Evolutionary conservation across 2,797 vertebrate species (phyloP).

Genomic region (Rhabdophis nuchalis): DNA sequence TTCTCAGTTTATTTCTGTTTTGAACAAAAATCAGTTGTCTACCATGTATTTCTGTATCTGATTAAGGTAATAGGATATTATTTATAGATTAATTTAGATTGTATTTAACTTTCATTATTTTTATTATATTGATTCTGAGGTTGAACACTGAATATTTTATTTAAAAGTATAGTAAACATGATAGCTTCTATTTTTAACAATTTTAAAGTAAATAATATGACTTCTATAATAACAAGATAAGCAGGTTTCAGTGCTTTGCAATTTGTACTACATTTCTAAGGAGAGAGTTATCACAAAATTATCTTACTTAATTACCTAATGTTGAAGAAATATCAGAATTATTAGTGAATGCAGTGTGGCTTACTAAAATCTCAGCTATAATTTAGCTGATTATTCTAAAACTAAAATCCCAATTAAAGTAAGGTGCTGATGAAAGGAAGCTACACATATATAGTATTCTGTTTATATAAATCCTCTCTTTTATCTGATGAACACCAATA

Average conservation of each 20-base stretch:
- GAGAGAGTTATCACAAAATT: slow-evolving; percentile 42
- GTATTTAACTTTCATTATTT: slow-evolving; percentile 45
- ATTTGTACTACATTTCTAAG: slow-evolving; percentile 59
- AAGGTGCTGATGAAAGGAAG: neutral
- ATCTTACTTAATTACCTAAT: slow-evolving; percentile 49
- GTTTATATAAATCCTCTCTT: slow-evolving; percentile 1
- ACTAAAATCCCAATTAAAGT: neutral
- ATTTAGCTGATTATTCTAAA: neutral
- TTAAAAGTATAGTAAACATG: neutral
- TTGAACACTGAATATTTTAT: slow-evolving; percentile 39
- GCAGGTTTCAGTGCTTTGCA: slow-evolving; percentile 52
- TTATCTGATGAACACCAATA: neutral
- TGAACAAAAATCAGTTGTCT: slow-evolving; percentile 34
- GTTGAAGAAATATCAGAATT: slow-evolving; percentile 46
- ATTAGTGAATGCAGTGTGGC: neutral
- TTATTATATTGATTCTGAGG: slow-evolving; percentile 29
- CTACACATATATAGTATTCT: neutral
- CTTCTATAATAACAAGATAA: slow-evolving; percentile 37
- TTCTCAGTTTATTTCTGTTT: slow-evolving; percentile 21
- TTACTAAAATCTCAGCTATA: neutral
- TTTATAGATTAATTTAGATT: slow-evolving; percentile 62
- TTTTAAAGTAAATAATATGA: slow-evolving; percentile 62
- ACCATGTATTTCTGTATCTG: slow-evolving; percentile 42
- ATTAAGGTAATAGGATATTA: slow-evolving; percentile 60
- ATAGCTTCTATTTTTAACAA: slow-evolving; percentile 57